Base-by-base conservation (phyloP, 1,140 invertebrate species). In the Ips nitidus region DNA sequence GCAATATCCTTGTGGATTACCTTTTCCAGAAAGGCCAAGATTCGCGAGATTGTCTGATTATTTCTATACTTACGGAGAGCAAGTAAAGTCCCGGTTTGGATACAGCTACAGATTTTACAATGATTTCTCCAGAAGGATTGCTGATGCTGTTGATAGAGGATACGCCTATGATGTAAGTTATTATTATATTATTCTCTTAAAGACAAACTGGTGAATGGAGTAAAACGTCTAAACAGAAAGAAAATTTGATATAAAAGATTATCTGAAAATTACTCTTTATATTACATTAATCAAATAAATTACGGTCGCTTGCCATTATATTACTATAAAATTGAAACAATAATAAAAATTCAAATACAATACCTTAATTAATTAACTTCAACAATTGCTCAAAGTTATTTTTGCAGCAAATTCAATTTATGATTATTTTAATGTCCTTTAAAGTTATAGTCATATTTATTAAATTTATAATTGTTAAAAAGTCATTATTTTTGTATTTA, bases 1-100 rank as follows among this genome's bases (percentile, higher is more conserved):
- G 66, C 80, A 80, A 42, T 87, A 89, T 75, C 83, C 84, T 61
- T 91, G 89, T 57, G 91, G 91, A 39, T 78, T 88, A 41, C 77
- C 84, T 36, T 87, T 89, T 79, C 89, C 89, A 2, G 79, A 80
- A 36, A 86, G 90, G 69, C 85, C 83, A 3, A 80, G 84, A 45
- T 75, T 82, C 69, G 73, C 80, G 3, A 64, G 71, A 6, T 71
- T 87, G 7, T 78, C 80, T 8, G 68, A 75, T 7, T 71, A 80
- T 41, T 80, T 77, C 63, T 78, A 80, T 41, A 67, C 70, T 41
- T 74, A 75, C 55, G 75, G 73, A 39, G 68, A 76, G 37, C 42
- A 60, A 1, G 53, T 47, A 42, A 65, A 61, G 22, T 55, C 40
- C n/a, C 38, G 55, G 8, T 75, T 71, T 63, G 58, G 53, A 38